phyloP scores from a whole-genome alignment of 2,888 invertebrate genomes.

The Mesopsocus fuscifrons region DNA sequence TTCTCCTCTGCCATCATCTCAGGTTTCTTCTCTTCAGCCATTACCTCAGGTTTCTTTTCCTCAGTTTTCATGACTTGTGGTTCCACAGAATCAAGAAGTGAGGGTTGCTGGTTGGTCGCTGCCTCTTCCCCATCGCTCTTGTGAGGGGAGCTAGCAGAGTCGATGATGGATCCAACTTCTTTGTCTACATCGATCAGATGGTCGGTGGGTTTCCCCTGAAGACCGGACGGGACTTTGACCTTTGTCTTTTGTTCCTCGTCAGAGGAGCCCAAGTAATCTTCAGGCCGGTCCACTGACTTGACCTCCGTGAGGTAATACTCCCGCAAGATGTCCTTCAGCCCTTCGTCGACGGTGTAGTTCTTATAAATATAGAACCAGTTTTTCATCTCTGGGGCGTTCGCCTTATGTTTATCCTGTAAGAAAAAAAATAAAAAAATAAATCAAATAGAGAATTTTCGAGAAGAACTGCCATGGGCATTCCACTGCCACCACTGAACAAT shows the following conservation, averaged over 20 bases:
- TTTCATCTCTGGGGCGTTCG: constrained; percentile 37
- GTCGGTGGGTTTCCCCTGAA: background rate
- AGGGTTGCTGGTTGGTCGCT: background rate
- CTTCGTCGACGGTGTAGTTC: constrained; percentile 39
- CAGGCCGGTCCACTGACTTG: constrained; percentile 30
- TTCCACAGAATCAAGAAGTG: constrained; percentile 21
- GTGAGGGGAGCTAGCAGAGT: background rate
- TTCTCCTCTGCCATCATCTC: constrained; percentile 12
- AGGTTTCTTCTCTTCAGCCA: constrained; percentile 12
- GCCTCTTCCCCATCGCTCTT: constrained; percentile 16
- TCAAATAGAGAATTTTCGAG: too few species aligned
- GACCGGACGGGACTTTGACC: background rate
- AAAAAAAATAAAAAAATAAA: constrained; percentile 8
- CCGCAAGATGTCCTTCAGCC: constrained; percentile 35
- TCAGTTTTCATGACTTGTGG: constrained; percentile 25
- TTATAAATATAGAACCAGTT: constrained; percentile 48
- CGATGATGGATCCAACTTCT: background rate
- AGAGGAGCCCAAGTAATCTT: constrained; percentile 10
- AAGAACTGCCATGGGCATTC: too few species aligned
- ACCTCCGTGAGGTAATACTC: constrained; percentile 42
- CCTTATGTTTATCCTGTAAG: constrained; percentile 18
- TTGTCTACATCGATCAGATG: background rate
- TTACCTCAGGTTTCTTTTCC: constrained; percentile 14
- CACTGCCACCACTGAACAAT: too few species aligned
- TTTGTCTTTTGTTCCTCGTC: too few species aligned